Conservation (phyloP, 2,797 vertebrate genomes). For the Microctenopoma steveboyesi region DNA sequence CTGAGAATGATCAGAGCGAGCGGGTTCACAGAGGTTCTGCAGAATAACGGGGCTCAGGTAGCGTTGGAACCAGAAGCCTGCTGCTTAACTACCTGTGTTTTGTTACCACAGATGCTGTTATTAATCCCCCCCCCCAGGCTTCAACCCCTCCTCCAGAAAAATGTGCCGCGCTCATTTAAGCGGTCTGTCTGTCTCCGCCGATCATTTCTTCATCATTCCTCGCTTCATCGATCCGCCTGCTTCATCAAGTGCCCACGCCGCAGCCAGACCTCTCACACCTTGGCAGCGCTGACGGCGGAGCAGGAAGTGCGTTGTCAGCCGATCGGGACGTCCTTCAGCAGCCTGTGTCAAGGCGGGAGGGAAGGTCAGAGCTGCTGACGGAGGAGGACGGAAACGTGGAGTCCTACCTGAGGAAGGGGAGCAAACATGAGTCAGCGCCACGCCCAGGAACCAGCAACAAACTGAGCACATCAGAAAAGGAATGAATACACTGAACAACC, state of each 20-base stretch:
- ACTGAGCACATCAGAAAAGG: no score
- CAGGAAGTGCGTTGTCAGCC: conserved; percentile 83
- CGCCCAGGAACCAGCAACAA: background rate
- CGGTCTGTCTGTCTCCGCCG: conserved; percentile 78
- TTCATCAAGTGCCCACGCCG: conserved; percentile 84
- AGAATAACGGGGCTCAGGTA: conserved; percentile 25
- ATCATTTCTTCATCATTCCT: conserved; percentile 93
- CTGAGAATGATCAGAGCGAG: conserved; percentile 34
- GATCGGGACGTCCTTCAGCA: conserved; percentile 74
- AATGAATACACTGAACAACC: no score
- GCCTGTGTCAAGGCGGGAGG: conserved; percentile 58
- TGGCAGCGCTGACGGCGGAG: conserved; percentile 78
- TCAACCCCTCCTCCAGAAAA: conserved; percentile 31
- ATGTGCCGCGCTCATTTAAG: conserved; percentile 74
- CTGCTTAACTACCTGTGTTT: background rate
- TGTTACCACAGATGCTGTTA: conserved; percentile 17
- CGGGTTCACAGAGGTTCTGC: conserved; percentile 27
- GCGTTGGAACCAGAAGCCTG: background rate
- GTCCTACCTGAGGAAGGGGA: conserved; percentile 60
- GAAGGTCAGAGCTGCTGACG: conserved; percentile 76
- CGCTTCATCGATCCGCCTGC: conserved; percentile 90
- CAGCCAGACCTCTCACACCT: conserved; percentile 74
- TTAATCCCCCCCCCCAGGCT: conserved; percentile 27
- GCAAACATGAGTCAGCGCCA: conserved; percentile 30
- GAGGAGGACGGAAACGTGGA: conserved; percentile 55